Conservation (phyloP, 2,797 vertebrate species). For the Cossypha polioptera region DNA sequence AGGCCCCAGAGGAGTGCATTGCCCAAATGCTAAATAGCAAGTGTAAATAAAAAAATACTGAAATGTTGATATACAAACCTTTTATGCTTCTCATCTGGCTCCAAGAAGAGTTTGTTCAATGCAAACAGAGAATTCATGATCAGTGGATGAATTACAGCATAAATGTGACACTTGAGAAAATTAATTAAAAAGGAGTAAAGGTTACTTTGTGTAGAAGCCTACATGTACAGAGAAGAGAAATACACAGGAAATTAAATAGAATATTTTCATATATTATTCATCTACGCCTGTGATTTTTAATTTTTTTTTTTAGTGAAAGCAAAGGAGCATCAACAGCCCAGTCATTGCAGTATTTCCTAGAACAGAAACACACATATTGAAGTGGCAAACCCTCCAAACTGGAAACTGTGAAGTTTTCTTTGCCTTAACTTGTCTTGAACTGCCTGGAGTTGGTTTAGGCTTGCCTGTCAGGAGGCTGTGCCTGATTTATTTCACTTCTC, state of each 20-base stretch:
- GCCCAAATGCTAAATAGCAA: not conserved
- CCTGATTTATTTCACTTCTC: not conserved
- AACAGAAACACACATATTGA: not conserved
- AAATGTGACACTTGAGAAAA: not conserved
- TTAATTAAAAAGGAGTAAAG: not conserved
- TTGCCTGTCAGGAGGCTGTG: not conserved
- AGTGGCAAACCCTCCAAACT: not conserved
- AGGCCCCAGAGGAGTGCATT: not conserved
- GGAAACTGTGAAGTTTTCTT: not conserved
- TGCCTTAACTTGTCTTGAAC: not conserved
- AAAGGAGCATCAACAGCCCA: not conserved
- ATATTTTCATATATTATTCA: not conserved
- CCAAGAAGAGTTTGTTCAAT: not conserved
- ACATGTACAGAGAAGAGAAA: not conserved
- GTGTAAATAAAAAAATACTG: not conserved
- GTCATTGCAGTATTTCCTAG: not conserved
- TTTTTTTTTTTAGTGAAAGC: not conserved
- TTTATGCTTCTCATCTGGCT: not conserved
- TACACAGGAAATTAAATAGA: not conserved
- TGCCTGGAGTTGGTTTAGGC: not conserved
- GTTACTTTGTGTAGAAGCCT: not conserved
- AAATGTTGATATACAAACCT: not conserved
- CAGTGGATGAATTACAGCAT: not conserved
- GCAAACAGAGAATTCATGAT: not conserved
- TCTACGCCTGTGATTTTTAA: not conserved